phyloP scores from a whole-genome alignment of 2,113 vertebrate species.

The Lichenostomus cassidix region DNA sequence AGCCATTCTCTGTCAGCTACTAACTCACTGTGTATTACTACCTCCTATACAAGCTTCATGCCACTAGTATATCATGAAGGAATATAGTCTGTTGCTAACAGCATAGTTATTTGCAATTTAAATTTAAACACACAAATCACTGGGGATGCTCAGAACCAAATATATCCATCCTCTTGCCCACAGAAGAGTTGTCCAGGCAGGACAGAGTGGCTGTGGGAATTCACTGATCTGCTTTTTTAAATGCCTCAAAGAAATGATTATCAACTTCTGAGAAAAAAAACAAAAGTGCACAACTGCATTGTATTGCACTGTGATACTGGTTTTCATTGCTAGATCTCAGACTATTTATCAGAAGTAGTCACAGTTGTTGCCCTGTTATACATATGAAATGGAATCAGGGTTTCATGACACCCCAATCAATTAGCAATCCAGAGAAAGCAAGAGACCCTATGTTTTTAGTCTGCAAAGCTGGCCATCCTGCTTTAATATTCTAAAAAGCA shows the following conservation, averaged over 20 bases:
- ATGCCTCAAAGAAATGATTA: not conserved
- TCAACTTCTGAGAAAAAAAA: not conserved
- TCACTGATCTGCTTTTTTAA: not conserved
- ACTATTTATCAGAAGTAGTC: not conserved
- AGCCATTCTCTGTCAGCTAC: not conserved
- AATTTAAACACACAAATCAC: not conserved
- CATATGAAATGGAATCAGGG: not conserved
- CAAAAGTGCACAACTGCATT: not conserved
- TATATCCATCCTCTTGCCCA: not conserved
- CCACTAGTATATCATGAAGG: not conserved
- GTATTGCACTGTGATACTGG: not conserved
- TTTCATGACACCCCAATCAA: not conserved
- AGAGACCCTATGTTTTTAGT: not conserved
- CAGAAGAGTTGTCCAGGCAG: not conserved
- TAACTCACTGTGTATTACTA: not conserved
- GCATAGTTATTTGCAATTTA: not conserved
- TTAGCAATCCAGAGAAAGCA: not conserved
- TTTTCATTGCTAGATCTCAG: not conserved
- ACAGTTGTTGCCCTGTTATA: not conserved
- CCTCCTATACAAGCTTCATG: not conserved
- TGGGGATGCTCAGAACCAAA: not conserved
- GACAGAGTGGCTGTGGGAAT: not conserved
- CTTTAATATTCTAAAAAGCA: not conserved
- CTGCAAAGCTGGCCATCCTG: not conserved
- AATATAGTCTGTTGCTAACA: not conserved